A percentile compares a stretch with the other conserved stretches of the same genome.
These are phyloP conservation scores for Myotis yumanensis DNA, from an alignment of 2,113 vertebrate species.

Conservation along the genomic window DNA sequence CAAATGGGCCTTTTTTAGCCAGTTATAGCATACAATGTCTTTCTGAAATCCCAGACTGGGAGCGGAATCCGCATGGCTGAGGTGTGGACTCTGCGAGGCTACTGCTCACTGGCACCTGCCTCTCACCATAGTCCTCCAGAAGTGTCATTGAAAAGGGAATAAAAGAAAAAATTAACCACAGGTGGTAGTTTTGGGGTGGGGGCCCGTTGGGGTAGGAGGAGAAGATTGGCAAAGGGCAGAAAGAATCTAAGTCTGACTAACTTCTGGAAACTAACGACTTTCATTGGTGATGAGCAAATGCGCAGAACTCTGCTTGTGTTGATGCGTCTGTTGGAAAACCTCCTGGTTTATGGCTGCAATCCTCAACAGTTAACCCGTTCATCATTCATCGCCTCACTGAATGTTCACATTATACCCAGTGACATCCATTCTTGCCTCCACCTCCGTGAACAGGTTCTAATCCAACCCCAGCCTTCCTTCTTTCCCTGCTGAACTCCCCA, in stretches of 20 bases:
- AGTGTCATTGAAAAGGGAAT: background rate
- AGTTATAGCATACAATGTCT: background rate
- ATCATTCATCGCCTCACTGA: background rate
- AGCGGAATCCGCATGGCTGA: background rate
- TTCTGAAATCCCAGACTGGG: background rate
- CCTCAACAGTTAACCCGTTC: background rate
- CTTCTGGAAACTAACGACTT: background rate
- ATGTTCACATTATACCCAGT: background rate
- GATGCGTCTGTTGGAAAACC: background rate
- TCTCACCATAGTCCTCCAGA: background rate
- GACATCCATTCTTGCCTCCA: background rate
- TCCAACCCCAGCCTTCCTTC: background rate
- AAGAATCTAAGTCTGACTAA: background rate
- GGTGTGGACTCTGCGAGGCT: background rate
- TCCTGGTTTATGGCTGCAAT: background rate
- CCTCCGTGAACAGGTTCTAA: background rate
- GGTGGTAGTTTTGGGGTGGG: background rate
- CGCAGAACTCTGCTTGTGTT: background rate
- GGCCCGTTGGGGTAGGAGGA: background rate
- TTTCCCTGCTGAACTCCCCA: accelerated
- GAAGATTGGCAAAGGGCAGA: background rate
- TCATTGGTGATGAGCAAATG: background rate
- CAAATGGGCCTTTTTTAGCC: background rate
- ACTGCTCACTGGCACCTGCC: background rate
- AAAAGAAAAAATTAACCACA: background rate